Conservation (phyloP, 2,797 vertebrate genomes). For the Atherinosoma microstoma region DNA sequence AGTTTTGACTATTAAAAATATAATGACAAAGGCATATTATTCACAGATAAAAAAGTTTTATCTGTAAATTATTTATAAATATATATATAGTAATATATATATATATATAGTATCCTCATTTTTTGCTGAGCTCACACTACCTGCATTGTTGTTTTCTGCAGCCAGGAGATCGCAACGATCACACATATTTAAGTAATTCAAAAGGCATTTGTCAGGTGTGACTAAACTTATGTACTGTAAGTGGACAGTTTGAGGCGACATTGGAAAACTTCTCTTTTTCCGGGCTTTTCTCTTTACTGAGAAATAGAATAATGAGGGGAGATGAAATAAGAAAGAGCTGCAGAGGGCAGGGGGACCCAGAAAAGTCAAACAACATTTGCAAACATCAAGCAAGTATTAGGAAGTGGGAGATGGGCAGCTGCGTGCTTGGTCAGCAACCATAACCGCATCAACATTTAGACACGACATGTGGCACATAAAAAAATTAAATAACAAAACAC, state of each 20-base stretch:
- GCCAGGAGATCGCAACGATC: constrained; percentile 13
- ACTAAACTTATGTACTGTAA: constrained; percentile 13
- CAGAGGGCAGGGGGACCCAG: constrained; percentile 43
- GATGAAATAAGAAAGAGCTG: constrained; percentile 31
- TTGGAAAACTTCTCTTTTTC: constrained; percentile 9
- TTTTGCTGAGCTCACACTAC: not conserved
- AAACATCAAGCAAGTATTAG: constrained; percentile 51
- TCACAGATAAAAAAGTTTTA: not conserved
- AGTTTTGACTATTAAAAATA: not conserved
- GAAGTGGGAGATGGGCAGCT: constrained; percentile 10
- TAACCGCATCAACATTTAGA: constrained; percentile 45
- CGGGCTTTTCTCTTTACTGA: constrained; percentile 13
- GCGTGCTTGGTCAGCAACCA: constrained; percentile 59
- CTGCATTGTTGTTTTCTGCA: constrained; percentile 5
- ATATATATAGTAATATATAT: too few species aligned
- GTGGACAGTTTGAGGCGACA: constrained; percentile 24
- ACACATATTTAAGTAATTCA: constrained; percentile 12
- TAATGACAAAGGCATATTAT: not conserved
- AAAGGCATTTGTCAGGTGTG: constrained; percentile 11
- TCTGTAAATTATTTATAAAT: too few species aligned
- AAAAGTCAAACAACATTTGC: constrained; percentile 61
- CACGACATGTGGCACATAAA: constrained; percentile 35
- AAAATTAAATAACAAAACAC: too few species aligned
- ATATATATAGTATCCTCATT: not conserved
- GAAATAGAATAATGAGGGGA: constrained; percentile 39